Evolutionary conservation across 2,888 invertebrate species (phyloP).

Genomic region (Amiota communis): DNA sequence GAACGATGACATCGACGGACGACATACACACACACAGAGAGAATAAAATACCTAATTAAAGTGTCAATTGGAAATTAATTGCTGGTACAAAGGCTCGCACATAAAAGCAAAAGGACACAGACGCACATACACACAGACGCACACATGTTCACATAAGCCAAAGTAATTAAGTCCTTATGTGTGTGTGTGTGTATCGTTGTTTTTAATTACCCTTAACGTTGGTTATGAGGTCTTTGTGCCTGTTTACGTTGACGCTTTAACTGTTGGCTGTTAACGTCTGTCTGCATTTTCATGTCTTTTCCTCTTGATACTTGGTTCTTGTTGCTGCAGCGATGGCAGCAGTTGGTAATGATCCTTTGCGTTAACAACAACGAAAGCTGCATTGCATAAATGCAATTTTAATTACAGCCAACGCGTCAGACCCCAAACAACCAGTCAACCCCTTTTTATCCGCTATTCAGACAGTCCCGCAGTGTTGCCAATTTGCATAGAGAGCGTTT

Average conservation of each 20-base stretch:
- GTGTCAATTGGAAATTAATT: slow-evolving; percentile 37
- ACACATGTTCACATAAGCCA: neutral
- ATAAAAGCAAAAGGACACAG: neutral
- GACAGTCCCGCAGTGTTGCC: neutral
- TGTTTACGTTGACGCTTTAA: neutral
- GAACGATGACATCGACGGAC: neutral
- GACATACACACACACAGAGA: neutral
- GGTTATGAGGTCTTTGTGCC: slow-evolving; percentile 5
- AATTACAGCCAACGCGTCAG: slow-evolving; percentile 3
- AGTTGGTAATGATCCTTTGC: neutral
- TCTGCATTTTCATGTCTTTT: neutral
- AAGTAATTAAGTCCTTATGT: neutral
- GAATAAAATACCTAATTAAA: slow-evolving; percentile 29
- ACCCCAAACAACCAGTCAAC: too few species aligned
- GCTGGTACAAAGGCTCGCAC: slow-evolving; percentile 2
- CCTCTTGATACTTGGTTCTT: neutral
- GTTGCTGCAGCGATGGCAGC: neutral
- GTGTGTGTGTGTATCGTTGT: neutral
- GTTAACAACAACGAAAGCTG: neutral
- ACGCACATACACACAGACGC: neutral
- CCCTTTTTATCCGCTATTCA: too few species aligned
- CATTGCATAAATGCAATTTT: slow-evolving; percentile 24
- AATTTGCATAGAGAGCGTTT: slow-evolving; percentile 12
- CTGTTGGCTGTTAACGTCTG: too few species aligned
- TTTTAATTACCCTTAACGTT: neutral